These are phyloP conservation scores for Kryptolebias ocellatus DNA, from an alignment of 2,797 vertebrate species.

Conservation along the genomic window DNA sequence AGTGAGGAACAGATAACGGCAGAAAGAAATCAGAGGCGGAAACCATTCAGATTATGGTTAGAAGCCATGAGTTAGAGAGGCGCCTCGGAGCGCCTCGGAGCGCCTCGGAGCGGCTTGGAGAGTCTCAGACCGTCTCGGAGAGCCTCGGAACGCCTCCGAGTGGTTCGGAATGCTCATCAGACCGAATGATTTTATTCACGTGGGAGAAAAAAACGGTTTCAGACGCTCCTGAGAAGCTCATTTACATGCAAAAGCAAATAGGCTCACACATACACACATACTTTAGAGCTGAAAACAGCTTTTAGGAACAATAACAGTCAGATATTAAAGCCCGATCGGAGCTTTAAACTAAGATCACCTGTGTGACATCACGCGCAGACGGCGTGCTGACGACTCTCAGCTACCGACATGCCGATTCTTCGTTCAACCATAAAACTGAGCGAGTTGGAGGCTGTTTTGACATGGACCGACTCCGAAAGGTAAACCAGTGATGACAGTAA, in stretches of 20 bases:
- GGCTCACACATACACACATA: constrained; percentile 1
- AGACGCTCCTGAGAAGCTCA: constrained; percentile 19
- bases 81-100: constrained; percentile 32
- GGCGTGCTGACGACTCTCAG: too few relatives aligned
- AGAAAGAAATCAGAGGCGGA: constrained; percentile 33
- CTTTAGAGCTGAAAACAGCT: not conserved
- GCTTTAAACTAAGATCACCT: too few relatives aligned
- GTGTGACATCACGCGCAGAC: too few relatives aligned
- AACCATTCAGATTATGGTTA: constrained; percentile 33
- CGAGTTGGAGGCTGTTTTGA: too few relatives aligned
- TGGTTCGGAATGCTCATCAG: constrained; percentile 19
- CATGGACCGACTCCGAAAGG: too few relatives aligned
- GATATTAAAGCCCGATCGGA: too few relatives aligned
- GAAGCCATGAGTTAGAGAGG: constrained; percentile 39
- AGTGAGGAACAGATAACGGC: constrained; percentile 6
- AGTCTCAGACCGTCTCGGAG: too few relatives aligned
- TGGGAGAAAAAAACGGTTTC: constrained; percentile 46
- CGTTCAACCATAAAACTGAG: too few relatives aligned
- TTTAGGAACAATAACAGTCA: too few relatives aligned
- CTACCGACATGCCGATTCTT: too few relatives aligned
- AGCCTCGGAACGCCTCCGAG: constrained; percentile 32
- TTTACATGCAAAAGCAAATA: constrained; percentile 25
- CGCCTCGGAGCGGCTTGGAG: not conserved
- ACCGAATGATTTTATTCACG: constrained; percentile 49
- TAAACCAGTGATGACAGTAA: too few relatives aligned